phyloP scores from a whole-genome alignment of 1,140 invertebrate genomes.

The Ephestia elutella region DNA sequence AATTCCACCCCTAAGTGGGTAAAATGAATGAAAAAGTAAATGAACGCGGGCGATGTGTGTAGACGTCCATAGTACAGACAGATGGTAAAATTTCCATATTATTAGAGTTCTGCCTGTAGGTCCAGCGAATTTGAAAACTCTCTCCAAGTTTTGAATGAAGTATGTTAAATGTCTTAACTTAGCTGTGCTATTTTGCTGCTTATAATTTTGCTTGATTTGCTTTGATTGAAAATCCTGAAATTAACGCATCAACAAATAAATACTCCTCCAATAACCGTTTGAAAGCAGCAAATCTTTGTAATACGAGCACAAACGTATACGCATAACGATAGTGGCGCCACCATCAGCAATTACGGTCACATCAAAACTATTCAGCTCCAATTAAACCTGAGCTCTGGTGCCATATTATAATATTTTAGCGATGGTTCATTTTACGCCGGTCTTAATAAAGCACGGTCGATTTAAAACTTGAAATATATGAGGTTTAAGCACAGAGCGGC shows the following conservation, averaged over 20 bases:
- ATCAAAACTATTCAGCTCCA: conserved; percentile 18
- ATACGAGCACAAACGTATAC: conserved; percentile 17
- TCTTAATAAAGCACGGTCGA: conserved; percentile 17
- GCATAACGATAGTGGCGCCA: conserved; percentile 24
- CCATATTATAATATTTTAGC: background rate
- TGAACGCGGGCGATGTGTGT: no score
- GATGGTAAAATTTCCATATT: no score
- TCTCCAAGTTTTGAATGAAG: no score
- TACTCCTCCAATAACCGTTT: background rate
- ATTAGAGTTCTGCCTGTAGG: no score
- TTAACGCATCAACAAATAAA: background rate
- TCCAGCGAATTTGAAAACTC: no score
- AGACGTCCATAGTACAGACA: no score
- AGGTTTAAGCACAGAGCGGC: conserved; percentile 16
- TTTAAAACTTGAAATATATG: conserved; percentile 28
- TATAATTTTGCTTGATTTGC: no score
- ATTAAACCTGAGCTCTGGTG: conserved; percentile 4
- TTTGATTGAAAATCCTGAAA: no score
- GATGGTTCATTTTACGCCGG: conserved; percentile 12
- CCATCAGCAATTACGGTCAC: conserved; percentile 24
- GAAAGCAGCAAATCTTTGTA: background rate
- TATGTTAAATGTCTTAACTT: no score
- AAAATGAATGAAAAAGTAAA: no score
- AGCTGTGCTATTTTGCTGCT: no score
- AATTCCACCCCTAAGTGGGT: no score